phyloP scores from a whole-genome alignment of 2,113 vertebrate genomes.

The Panthera tigris region DNA sequence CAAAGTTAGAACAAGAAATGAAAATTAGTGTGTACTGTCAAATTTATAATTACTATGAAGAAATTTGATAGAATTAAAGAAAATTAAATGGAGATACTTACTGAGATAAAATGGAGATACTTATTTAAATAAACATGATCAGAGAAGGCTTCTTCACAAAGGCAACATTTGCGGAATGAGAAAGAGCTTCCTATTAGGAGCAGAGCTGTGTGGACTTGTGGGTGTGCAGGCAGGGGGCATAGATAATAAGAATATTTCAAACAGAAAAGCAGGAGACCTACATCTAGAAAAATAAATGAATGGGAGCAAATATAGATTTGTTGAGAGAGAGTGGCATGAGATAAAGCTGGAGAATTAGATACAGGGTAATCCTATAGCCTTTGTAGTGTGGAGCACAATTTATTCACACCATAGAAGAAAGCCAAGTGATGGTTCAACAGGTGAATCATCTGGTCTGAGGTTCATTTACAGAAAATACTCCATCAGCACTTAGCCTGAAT shows the following conservation, averaged over 20 bases:
- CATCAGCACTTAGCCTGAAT: background rate
- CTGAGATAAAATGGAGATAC: background rate
- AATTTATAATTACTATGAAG: background rate
- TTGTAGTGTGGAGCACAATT: background rate
- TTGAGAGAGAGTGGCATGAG: background rate
- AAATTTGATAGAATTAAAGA: background rate
- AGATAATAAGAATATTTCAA: background rate
- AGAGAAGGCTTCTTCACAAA: background rate
- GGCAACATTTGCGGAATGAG: background rate
- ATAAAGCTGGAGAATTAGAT: background rate
- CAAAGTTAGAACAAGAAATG: background rate
- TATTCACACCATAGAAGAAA: background rate
- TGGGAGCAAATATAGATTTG: background rate
- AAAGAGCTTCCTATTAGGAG: background rate
- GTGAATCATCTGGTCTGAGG: background rate
- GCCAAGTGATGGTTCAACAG: background rate
- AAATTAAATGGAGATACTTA: background rate
- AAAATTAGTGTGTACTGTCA: background rate
- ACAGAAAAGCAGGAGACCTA: background rate
- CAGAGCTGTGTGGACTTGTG: background rate
- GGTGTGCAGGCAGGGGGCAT: rapidly evolving
- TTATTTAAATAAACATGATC: background rate
- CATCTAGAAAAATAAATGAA: background rate
- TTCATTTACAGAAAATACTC: background rate
- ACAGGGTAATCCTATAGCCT: no score